Percentiles rank a stretch among this genome's conserved stretches.
Conservation (phyloP, 1,140 invertebrate genomes). For the Goniozus legneri region DNA sequence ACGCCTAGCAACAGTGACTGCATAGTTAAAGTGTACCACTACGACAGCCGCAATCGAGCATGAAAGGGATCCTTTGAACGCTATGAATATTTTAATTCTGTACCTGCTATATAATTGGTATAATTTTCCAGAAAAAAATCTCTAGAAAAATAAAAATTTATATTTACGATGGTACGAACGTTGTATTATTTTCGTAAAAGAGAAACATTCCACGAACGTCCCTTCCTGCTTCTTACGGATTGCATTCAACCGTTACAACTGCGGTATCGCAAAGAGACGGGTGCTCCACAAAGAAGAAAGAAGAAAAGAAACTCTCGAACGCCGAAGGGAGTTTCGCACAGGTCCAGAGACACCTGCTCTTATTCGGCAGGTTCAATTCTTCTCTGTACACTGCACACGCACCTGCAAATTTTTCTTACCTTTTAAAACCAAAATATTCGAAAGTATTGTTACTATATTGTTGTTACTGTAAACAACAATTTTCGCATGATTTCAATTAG, state of each 20-base stretch:
- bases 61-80: no score
- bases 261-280: conserved; percentile 5
- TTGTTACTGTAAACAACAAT: no score
- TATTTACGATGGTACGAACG: no score
- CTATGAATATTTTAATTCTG: no score
- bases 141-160: no score
- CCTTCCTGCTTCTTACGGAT: conserved; percentile 1
- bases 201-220: no score
- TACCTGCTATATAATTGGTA: no score
- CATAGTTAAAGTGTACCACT: conserved; percentile 32
- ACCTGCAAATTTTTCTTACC: conserved; percentile 1
- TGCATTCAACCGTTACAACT: conserved; percentile 20
- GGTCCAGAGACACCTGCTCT: conserved; percentile 13
- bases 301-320: background rate
- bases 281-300: background rate
- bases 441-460: no score
- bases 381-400: conserved; percentile 6
- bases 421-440: background rate
- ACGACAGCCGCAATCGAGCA: no score
- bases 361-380: conserved; percentile 1
- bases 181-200: no score
- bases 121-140: no score
- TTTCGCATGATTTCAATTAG: no score
- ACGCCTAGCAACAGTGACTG: conserved; percentile 50
- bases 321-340: conserved; percentile 2